Percentiles rank a stretch among this genome's conserved stretches.
These are phyloP conservation scores for Reticulitermes lucifugus DNA, from an alignment of 2,888 invertebrate species.

Conservation along the genomic window DNA sequence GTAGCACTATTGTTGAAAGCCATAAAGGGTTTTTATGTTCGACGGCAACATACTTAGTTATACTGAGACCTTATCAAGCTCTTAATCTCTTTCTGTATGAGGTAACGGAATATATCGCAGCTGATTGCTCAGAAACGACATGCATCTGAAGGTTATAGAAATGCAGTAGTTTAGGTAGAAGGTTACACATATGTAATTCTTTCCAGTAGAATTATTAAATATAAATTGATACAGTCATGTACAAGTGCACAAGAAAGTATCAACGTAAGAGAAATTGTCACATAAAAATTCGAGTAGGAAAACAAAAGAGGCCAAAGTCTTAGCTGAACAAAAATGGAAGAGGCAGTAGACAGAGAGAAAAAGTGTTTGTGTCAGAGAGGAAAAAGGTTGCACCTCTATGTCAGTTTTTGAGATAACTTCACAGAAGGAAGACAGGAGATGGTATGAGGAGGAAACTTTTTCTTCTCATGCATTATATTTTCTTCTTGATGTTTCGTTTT, in stretches of 20 bases:
- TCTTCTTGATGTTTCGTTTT: neutral
- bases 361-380: neutral
- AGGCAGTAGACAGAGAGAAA: neutral
- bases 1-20: too few species aligned
- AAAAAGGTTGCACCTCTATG: neutral
- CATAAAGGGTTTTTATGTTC: too few species aligned
- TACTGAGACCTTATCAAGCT: too few species aligned
- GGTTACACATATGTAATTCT: neutral
- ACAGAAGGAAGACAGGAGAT: neutral
- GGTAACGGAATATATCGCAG: too few species aligned
- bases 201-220: neutral
- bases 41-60: too few species aligned
- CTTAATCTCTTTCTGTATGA: too few species aligned
- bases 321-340: neutral
- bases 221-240: neutral
- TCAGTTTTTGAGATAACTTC: neutral
- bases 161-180: neutral
- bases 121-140: neutral
- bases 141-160: too few species aligned
- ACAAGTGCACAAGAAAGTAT: neutral
- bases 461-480: neutral
- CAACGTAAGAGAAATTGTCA: neutral
- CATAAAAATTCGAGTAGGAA: neutral
- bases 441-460: neutral
- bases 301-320: neutral